Base-by-base conservation (phyloP, 2,888 invertebrate species). In the Torymus texanus region DNA sequence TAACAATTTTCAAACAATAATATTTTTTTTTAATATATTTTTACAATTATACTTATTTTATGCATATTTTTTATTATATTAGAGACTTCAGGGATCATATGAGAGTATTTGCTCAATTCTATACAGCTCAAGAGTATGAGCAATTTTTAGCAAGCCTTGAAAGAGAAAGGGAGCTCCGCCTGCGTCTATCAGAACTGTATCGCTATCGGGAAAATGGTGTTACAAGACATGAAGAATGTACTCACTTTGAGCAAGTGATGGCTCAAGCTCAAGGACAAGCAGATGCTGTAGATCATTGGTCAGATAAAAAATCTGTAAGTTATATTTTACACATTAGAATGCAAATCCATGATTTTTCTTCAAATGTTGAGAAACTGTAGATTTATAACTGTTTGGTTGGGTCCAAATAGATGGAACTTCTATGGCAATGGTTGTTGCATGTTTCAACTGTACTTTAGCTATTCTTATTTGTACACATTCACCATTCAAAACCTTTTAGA, bases 181-280 rank as follows among this genome's bases (percentile, higher is more conserved):
- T 95, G 85, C 93, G 97, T 8, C 92, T 97, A 29, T 94, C 95
- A 1, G 98, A 98, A 91, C 91, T 97, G 62, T 93, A 94, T 88
- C 94, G 96, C 81, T 96, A 97, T 91, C 93, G 98, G 50, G 94
- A 95, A 86, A 95, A 97, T 85, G 98, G 98, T 41, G 93, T 98
- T 58, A 95, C 96, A 2, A 93, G 94, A 62, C 93, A 95, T 73
- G 95, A 96, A 88, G 97, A 97, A 88, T 95, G 97, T 86, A 93
- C 95, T 53, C 96, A 97, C 89, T 97, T 96, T 89, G 97, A 97
- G 87, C 96, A 96, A 88, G 86, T 89, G 93, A 94, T 91, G 93
- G 94, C 76, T 92, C 93, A 85, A 93, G 92, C 83, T 90, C 94
- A 86, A 91, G 92, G 86, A 91, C 93, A 87, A 91, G 92, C 83